These are phyloP conservation scores for Drosophila testacea DNA, from an alignment of 2,888 invertebrate genomes.

Conservation along the genomic window DNA sequence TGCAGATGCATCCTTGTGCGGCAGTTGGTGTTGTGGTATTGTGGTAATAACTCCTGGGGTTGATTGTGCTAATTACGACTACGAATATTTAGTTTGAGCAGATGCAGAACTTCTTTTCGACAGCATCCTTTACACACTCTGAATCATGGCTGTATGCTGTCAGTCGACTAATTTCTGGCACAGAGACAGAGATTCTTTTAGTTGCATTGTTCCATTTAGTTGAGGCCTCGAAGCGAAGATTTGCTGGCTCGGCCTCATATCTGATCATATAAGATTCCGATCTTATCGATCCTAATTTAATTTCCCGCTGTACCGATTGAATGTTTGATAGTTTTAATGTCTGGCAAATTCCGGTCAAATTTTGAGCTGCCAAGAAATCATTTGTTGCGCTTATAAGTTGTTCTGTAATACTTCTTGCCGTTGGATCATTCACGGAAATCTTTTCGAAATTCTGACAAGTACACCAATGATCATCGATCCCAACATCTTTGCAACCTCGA, in stretches of 20 bases:
- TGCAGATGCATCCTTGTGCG: constrained; percentile 40
- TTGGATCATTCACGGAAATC: constrained; percentile 9
- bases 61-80: constrained; percentile 21
- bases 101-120: constrained; percentile 79
- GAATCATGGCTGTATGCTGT: constrained; percentile 21
- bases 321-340: constrained; percentile 37
- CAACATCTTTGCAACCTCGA: constrained; percentile 89
- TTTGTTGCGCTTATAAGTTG: constrained; percentile 70
- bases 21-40: constrained; percentile 16
- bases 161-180: constrained; percentile 42
- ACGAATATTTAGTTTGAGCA: constrained; percentile 19
- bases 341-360: constrained; percentile 56
- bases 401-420: constrained; percentile 19
- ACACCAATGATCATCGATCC: constrained; percentile 91
- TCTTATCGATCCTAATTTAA: neutral
- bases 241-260: constrained; percentile 29
- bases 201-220: constrained; percentile 31
- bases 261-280: constrained; percentile 22
- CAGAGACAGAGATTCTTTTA: constrained; percentile 23
- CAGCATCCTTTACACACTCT: constrained; percentile 49
- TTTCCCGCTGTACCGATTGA: constrained; percentile 14
- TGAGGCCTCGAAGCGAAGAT: constrained; percentile 31
- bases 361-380: constrained; percentile 44
- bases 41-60: constrained; percentile 21
- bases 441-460: constrained; percentile 85